phyloP scores from a whole-genome alignment of 2,888 invertebrate species.

The Athrips mouffetella region DNA sequence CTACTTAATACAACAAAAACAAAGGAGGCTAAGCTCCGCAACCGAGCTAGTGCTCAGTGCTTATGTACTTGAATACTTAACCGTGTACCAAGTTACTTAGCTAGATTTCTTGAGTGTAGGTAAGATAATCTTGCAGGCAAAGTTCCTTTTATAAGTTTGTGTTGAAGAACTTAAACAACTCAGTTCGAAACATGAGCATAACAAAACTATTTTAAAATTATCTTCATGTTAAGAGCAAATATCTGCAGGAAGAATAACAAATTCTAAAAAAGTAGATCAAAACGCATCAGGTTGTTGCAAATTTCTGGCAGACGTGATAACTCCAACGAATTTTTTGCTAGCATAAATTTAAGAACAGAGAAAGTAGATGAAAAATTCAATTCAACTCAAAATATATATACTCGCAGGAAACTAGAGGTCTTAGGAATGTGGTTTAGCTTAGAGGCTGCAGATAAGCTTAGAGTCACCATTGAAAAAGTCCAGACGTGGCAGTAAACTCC shows the following conservation, averaged over 20 bases:
- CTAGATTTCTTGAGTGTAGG: slow-evolving; percentile 24
- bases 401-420: background rate
- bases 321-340: slow-evolving; percentile 1
- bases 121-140: slow-evolving; percentile 22
- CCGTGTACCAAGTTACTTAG: slow-evolving; percentile 23
- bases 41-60: slow-evolving; percentile 36
- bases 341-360: slow-evolving; percentile 5
- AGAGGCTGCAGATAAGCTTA: too few species aligned
- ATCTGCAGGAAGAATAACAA: slow-evolving; percentile 8
- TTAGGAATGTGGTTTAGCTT: too few species aligned
- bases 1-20: slow-evolving; percentile 60
- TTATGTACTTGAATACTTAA: slow-evolving; percentile 33
- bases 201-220: background rate
- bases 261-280: slow-evolving; percentile 6
- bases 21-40: slow-evolving; percentile 47
- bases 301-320: slow-evolving; percentile 7
- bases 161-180: slow-evolving; percentile 2
- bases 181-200: slow-evolving; percentile 1
- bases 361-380: background rate
- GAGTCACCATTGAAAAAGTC: too few species aligned
- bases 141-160: slow-evolving; percentile 10
- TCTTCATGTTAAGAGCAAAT: background rate
- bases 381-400: too few species aligned
- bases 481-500: too few species aligned
- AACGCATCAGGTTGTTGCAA: slow-evolving; percentile 7